Evolutionary conservation across 2,113 vertebrate genomes (phyloP).

Genomic region (Psilopsiagon aymara): DNA sequence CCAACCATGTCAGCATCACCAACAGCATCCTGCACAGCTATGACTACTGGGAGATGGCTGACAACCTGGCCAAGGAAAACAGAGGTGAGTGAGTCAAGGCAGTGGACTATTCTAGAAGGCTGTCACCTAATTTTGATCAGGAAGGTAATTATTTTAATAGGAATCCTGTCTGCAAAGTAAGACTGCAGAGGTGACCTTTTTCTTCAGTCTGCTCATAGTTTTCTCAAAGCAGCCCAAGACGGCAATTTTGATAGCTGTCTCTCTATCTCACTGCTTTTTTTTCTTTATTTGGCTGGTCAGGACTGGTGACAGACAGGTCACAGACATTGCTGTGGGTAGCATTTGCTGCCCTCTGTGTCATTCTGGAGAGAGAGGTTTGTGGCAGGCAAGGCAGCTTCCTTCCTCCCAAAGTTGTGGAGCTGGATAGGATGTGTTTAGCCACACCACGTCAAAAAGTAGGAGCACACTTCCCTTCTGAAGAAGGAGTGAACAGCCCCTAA

Average conservation of each 20-base stretch:
- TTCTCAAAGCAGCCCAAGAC: background rate
- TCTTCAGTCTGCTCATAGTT: background rate
- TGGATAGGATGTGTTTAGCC: background rate
- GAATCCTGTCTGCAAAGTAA: background rate
- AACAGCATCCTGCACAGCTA: constrained; percentile 98
- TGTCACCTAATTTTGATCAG: background rate
- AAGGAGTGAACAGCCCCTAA: background rate
- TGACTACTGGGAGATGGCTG: constrained; percentile 98
- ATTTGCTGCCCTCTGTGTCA: background rate
- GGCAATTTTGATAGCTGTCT: background rate
- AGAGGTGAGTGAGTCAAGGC: constrained; percentile 78
- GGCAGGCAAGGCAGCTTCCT: background rate
- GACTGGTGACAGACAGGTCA: background rate
- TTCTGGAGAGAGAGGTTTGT: background rate
- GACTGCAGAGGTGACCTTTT: background rate
- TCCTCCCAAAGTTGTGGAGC: background rate
- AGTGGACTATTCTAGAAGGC: background rate
- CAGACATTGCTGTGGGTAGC: background rate
- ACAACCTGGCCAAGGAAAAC: constrained; percentile 95
- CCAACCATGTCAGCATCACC: constrained; percentile 97
- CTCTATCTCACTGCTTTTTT: background rate
- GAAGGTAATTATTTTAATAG: background rate
- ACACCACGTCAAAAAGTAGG: background rate
- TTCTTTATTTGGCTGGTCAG: background rate
- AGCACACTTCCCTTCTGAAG: background rate